phyloP scores from a whole-genome alignment of 2,797 vertebrate species.

The Leptodactylus fallax region DNA sequence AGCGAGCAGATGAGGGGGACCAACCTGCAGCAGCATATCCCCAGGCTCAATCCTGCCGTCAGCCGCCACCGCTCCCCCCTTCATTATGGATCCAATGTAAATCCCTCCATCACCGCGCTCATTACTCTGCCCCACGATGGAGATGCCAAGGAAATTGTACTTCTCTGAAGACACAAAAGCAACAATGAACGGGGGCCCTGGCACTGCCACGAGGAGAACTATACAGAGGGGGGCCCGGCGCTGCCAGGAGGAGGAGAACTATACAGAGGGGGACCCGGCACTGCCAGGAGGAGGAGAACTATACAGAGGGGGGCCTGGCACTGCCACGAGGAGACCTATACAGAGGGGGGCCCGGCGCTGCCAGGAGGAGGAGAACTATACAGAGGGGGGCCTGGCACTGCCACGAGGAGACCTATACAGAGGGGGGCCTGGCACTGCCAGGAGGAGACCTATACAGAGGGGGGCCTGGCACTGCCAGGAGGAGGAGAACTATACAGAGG shows the following conservation, averaged over 20 bases:
- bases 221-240: too few species aligned
- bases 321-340: background rate
- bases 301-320: background rate
- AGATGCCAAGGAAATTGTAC: slow-evolving; percentile 93
- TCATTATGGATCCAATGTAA: slow-evolving; percentile 91
- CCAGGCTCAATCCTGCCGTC: slow-evolving; percentile 88
- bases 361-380: too few species aligned
- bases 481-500: background rate
- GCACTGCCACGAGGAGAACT: too few species aligned
- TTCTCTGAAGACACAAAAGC: slow-evolving; percentile 72
- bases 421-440: background rate
- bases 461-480: too few species aligned
- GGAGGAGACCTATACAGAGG: background rate
- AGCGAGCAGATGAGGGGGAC: background rate
- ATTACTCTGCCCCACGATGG: slow-evolving; percentile 93
- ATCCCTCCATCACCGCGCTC: slow-evolving; percentile 91
- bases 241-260: background rate
- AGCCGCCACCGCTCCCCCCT: slow-evolving; percentile 88
- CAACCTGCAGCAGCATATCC: slow-evolving; percentile 89
- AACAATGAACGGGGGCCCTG: background rate
- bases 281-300: too few species aligned
- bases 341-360: background rate
- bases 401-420: too few species aligned
- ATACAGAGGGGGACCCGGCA: too few species aligned
- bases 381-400: too few species aligned